Base-by-base conservation (phyloP, 2,797 vertebrate genomes). In the Decapterus maruadsi region DNA sequence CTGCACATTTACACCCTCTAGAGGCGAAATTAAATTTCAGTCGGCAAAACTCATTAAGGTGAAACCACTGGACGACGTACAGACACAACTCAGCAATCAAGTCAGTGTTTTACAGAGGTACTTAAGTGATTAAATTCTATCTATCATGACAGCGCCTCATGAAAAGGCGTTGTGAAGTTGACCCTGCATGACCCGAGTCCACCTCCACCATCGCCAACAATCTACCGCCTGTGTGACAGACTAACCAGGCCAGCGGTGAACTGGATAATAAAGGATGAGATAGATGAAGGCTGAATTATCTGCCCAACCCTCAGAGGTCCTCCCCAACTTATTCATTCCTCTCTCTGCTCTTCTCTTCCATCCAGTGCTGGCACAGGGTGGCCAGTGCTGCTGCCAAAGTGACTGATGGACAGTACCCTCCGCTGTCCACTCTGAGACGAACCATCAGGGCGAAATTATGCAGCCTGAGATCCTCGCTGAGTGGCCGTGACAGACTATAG, bases 331-430 rank as follows among this genome's bases (percentile, higher is more conserved):
- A 53, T 22, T 36, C 62, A 38, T 20, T 22, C 20, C 26, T 62
- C 51, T 50, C 53, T 40, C 45, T 55, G 11, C 42, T 54, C 54
- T 56, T 66, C 26, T 8, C 63, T n/a, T 19, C 40, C 56, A 66
- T 20, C 57, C 59, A 59, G 72, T 64, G 48, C 77, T 63, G 62
- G 59, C 64, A 74, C 61, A 0, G 0, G 72, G 51, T 38, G 63
- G 68, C 66, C 58, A 68, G 56, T 31, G 50, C 48, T 56, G 40
- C 75, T 66, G 72, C 75, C 77, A 64, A 13, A 59, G 22, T 80
- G 83, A 89, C 67, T 83, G 78, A 88, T 86, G 73, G 71, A 68
- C 71, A 70, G 67, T 51, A 72, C 77, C 78, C 38, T 62, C 31
- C 1, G 2, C 78, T 62, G 76, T 80, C 73, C 0, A 29, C 70